phyloP scores from a whole-genome alignment of 2,113 vertebrate genomes.

The Monarcha castaneiventris region DNA sequence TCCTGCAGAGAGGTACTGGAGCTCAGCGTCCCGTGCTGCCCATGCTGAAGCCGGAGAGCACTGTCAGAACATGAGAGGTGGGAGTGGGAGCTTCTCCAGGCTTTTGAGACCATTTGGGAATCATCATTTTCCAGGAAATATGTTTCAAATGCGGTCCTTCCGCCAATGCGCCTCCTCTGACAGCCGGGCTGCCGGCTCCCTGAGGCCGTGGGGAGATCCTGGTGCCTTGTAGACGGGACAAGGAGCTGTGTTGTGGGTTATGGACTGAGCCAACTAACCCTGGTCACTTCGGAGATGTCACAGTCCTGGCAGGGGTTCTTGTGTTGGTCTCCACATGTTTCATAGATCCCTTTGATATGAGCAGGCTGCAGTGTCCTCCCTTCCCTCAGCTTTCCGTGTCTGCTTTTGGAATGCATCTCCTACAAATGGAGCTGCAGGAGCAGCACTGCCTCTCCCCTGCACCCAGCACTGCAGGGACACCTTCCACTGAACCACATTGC shows the following conservation, averaged over 20 bases:
- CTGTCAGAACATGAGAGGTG: accelerated
- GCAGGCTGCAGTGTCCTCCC: neutral
- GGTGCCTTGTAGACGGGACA: accelerated
- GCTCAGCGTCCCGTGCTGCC: neutral
- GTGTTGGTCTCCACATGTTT: neutral
- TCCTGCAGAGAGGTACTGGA: neutral
- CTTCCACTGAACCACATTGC: neutral
- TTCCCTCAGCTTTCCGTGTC: neutral
- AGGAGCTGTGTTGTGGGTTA: neutral
- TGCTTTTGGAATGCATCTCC: neutral
- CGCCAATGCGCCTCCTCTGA: accelerated
- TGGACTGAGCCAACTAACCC: neutral
- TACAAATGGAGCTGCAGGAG: neutral
- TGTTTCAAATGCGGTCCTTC: neutral
- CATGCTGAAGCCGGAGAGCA: accelerated
- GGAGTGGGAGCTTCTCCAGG: neutral
- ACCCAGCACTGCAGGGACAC: neutral
- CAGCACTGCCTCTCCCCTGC: neutral
- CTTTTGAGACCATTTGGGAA: neutral
- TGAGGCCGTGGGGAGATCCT: neutral
- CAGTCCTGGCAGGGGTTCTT: neutral
- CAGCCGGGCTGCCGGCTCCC: neutral
- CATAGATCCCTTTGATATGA: neutral
- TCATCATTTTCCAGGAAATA: neutral
- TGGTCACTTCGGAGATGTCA: neutral